A percentile compares a stretch with the other conserved stretches of the same genome.
Conservation (phyloP, 2,888 invertebrate genomes). For the Colostygia pectinataria region DNA sequence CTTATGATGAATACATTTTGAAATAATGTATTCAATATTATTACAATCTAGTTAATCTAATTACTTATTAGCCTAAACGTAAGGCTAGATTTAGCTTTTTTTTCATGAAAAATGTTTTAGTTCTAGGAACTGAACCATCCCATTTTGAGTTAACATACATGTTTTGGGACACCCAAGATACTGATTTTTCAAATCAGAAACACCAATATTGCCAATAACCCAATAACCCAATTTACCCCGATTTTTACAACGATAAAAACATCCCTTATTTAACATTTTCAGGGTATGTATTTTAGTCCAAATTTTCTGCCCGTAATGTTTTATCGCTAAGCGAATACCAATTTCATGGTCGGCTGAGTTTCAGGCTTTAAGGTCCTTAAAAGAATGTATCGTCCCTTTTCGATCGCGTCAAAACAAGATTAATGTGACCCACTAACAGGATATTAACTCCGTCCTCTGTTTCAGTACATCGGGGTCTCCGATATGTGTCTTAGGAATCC, state of each 20-base stretch:
- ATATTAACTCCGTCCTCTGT: conserved; percentile 24
- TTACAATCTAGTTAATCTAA: too few species aligned
- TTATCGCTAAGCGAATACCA: conserved; percentile 19
- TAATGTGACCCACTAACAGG: conserved; percentile 37
- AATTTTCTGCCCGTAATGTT: conserved; percentile 14
- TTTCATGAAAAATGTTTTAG: too few species aligned
- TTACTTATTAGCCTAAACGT: too few species aligned
- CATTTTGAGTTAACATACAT: too few species aligned
- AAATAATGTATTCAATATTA: too few species aligned
- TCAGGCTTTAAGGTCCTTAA: conserved; percentile 15
- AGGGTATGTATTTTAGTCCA: conserved; percentile 2
- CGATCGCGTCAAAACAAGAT: conserved; percentile 36
- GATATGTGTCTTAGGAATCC: background rate
- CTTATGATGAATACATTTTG: too few species aligned
- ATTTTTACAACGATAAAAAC: background rate
- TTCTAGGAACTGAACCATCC: too few species aligned
- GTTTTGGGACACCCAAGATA: too few species aligned
- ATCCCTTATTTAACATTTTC: background rate
- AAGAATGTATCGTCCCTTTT: conserved; percentile 25
- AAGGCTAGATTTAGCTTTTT: too few species aligned
- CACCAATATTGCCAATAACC: background rate
- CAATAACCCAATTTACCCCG: background rate
- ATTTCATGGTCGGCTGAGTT: conserved; percentile 20
- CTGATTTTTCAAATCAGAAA: too few species aligned
- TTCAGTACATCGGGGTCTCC: background rate